Evolutionary conservation across 2,797 vertebrate species (phyloP), one percentile per base, ranked within the genome.

Genomic region (Clarias laeviceps): DNA sequence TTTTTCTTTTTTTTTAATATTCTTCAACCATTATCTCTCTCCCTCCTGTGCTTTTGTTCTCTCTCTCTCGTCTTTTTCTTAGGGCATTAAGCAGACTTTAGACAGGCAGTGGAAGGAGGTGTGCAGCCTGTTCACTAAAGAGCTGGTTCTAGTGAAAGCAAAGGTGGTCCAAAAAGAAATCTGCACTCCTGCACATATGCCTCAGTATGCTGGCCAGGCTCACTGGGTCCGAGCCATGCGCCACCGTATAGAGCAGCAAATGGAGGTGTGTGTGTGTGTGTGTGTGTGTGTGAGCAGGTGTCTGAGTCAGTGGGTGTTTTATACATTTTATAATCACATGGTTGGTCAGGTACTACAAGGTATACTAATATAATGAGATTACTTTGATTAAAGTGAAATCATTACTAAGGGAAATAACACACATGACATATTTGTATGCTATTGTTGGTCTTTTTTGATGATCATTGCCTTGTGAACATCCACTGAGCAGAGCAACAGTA

Each of bases 31-130:
- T 87, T 83, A 78, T 59, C 57, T 82, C 69, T 70, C 32, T 72
- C 29, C 62, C 83, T 73, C 76, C 66, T 64, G 64, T 32, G 80
- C 62, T n/a, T 81, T 68, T 81, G 62, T 81, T 54, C 64, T 81
- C 62, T 54, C 32, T 61, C 45, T 62, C 50, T 56, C 18, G 77
- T 70, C 15, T 20, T 57, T 96, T 50, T 77, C 22, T 20, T 83
- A 96, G 95, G 91, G 94, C 65, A 94, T 96, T 88, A 94, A 93
- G 83, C 89, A 92, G n/a, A 94, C 93, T 0, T 91, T 94, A 12
- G 94, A 96, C 88, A 94, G 93, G 87, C 94, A 94, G 88, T 92
- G 91, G 0, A 92, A 93, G 59, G 93, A 94, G 14, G 90, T 95
- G 54, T 94, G 94, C 68, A 85, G 89, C 87, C 54, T 94, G 59